phyloP scores from a whole-genome alignment of 2,888 invertebrate species.

The Heliothis peltigera region DNA sequence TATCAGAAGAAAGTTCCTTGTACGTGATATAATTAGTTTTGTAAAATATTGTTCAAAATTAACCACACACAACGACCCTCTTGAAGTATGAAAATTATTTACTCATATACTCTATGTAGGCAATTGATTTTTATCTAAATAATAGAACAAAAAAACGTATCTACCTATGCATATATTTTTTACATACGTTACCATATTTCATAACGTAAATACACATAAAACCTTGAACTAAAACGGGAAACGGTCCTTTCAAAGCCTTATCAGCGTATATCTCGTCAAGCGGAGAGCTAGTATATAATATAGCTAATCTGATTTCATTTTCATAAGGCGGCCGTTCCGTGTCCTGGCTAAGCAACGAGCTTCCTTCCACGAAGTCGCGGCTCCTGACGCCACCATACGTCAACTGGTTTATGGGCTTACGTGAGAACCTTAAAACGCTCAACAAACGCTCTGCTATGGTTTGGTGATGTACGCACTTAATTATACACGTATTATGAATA shows the following conservation, averaged over 20 bases:
- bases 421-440: conserved; percentile 59
- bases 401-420: conserved; percentile 65
- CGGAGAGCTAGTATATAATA: conserved; percentile 29
- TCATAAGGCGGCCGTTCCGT: conserved; percentile 53
- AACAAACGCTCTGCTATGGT: conserved; percentile 36
- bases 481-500: conserved; percentile 33
- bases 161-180: too few species aligned
- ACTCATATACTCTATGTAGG: background rate
- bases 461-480: conserved; percentile 33
- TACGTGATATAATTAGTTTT: too few species aligned
- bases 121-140: too few species aligned
- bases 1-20: too few species aligned
- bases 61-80: too few species aligned
- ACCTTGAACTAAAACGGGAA: conserved; percentile 23
- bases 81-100: background rate
- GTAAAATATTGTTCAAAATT: too few species aligned
- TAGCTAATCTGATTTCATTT: conserved; percentile 66
- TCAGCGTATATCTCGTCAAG: conserved; percentile 46
- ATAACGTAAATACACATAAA: conserved; percentile 23
- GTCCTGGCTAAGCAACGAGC: conserved; percentile 47
- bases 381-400: conserved; percentile 55
- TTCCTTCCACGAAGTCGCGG: conserved; percentile 68
- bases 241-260: conserved; percentile 46
- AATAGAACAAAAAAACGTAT: too few species aligned
- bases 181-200: too few species aligned